phyloP scores from a whole-genome alignment of 2,797 vertebrate genomes.

The Denticeps clupeoides region DNA sequence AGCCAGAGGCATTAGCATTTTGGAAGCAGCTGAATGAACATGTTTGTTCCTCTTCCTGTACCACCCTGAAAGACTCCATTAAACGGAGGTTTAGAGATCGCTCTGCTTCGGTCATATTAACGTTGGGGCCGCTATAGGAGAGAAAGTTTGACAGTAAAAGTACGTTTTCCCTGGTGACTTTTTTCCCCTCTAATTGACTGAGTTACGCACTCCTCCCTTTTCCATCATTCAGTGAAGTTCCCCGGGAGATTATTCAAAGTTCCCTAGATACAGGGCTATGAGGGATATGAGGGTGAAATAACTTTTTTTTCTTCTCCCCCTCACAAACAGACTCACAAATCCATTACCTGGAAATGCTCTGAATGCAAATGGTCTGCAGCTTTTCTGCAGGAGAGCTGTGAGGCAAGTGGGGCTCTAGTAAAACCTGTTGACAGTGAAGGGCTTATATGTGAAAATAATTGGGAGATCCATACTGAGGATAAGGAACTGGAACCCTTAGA shows the following conservation, averaged over 20 bases:
- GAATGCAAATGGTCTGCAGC: slow-evolving; percentile 25
- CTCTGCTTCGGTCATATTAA: slow-evolving; percentile 56
- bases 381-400: neutral
- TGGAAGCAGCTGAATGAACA: slow-evolving; percentile 65
- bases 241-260: slow-evolving; percentile 20
- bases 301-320: neutral
- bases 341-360: slow-evolving; percentile 27
- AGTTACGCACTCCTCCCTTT: slow-evolving; percentile 9
- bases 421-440: slow-evolving; percentile 1
- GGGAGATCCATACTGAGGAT: slow-evolving; percentile 1
- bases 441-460: neutral
- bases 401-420: neutral
- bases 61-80: slow-evolving; percentile 69
- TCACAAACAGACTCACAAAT: slow-evolving; percentile 24
- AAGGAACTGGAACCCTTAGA: neutral
- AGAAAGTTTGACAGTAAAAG: slow-evolving; percentile 38
- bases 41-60: slow-evolving; percentile 69
- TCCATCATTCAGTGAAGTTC: slow-evolving; percentile 26
- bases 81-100: slow-evolving; percentile 62
- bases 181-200: slow-evolving; percentile 11
- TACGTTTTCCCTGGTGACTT: slow-evolving; percentile 19
- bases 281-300: slow-evolving; percentile 30
- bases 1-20: slow-evolving; percentile 72
- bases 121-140: slow-evolving; percentile 38
- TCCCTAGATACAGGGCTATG: slow-evolving; percentile 28